These are phyloP conservation scores for Aporophyla lueneburgensis DNA, from an alignment of 2,888 invertebrate genomes.

Conservation along the genomic window DNA sequence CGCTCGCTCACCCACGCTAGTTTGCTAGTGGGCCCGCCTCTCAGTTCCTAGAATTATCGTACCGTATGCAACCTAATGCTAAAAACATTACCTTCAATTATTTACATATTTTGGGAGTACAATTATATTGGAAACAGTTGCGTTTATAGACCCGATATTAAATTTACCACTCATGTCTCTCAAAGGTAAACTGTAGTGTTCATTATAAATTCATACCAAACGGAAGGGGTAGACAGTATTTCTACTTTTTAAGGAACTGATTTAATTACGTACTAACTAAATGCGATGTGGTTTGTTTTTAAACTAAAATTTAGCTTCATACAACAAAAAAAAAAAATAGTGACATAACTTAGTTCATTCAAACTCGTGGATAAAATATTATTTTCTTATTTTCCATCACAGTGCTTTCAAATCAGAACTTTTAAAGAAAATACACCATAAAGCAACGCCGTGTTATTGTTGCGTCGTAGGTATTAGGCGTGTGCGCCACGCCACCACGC, in stretches of 20 bases:
- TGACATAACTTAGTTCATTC: not conserved
- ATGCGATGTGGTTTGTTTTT: slow-evolving; percentile 7
- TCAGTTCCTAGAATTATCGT: slow-evolving; percentile 27
- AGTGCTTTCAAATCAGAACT: not conserved
- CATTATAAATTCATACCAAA: not conserved
- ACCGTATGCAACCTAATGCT: slow-evolving; percentile 14
- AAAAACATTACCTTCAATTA: not conserved
- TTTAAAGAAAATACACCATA: not conserved
- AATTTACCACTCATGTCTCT: not conserved
- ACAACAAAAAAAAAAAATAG: not conserved
- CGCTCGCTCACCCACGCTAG: slow-evolving; percentile 14
- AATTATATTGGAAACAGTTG: not conserved
- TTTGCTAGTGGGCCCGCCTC: slow-evolving; percentile 19
- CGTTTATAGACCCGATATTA: not conserved
- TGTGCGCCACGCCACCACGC: no score
- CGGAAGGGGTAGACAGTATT: not conserved
- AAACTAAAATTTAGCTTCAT: not conserved
- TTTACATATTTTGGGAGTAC: not conserved
- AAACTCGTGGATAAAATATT: not conserved
- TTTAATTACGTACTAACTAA: not conserved
- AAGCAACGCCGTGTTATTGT: not conserved
- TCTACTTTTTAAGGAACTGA: not conserved
- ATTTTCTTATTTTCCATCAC: not conserved
- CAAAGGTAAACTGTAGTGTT: not conserved
- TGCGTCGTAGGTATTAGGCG: no score